A percentile compares a stretch with the other conserved stretches of the same genome.
These are phyloP conservation scores for Riparia riparia DNA, from an alignment of 2,113 vertebrate species.

Conservation along the genomic window DNA sequence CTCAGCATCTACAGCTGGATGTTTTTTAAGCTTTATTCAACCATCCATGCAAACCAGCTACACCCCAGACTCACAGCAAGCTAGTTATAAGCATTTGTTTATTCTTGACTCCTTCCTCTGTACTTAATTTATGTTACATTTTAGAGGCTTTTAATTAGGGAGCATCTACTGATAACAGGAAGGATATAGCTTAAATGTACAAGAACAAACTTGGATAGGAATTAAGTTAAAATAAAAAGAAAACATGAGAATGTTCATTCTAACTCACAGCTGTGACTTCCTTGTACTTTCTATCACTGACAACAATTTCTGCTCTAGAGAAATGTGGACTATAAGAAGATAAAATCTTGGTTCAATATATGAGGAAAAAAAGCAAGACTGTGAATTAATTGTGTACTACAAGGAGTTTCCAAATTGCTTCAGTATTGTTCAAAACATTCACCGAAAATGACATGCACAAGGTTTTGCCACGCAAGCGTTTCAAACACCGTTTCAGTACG, in stretches of 20 bases:
- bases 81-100: slow-evolving; percentile 66
- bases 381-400: not conserved
- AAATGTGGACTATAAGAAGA: not conserved
- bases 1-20: slow-evolving; percentile 38
- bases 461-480: not conserved
- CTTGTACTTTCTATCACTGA: not conserved
- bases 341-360: not conserved
- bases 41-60: slow-evolving; percentile 72
- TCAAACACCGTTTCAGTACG: not conserved
- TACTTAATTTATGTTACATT: slow-evolving; percentile 75
- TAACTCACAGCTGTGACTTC: slow-evolving; percentile 19
- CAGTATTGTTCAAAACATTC: not conserved
- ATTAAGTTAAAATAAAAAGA: slow-evolving; percentile 24
- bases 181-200: slow-evolving; percentile 33
- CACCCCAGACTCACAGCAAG: slow-evolving; percentile 40
- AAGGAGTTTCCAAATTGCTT: not conserved
- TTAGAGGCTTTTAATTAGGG: slow-evolving; percentile 75
- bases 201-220: slow-evolving; percentile 24
- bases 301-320: not conserved
- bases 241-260: not conserved
- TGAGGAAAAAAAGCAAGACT: not conserved
- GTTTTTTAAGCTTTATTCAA: slow-evolving; percentile 34
- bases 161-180: slow-evolving; percentile 57
- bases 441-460: not conserved
- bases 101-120: slow-evolving; percentile 64